Base-by-base conservation (phyloP, 2,888 invertebrate species). In the Hipparchia semele region DNA sequence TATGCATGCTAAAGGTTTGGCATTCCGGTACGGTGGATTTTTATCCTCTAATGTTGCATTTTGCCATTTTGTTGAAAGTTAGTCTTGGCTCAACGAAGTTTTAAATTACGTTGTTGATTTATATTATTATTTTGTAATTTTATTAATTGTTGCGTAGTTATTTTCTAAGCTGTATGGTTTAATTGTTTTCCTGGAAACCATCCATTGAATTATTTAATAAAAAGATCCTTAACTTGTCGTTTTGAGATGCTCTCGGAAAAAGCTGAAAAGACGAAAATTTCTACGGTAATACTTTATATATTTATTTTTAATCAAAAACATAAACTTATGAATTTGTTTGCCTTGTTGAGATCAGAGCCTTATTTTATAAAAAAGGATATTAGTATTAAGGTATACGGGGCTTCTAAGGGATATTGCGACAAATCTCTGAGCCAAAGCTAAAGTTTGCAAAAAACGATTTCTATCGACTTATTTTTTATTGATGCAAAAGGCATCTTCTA, bases 81-180 rank as follows among this genome's bases (percentile, higher is more conserved):
- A 76, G 79, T 80, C 79, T 75, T 73, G 77, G 77, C 83, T 69
- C 69, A 53, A 61, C 83, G 83, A 71, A 64, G 79, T 86, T 84
- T 81, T 83, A 85, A 86, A 83, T 59, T 76, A 77, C 70, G 78
- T 86, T 86, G 87, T 90, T 90, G 82, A 86, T 86, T 83, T 73
- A 73, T 68, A 84, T 87, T 86, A 84, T 85, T 86, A 70, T 74
- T 64, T 80, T 49, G 10, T 6, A 65, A 33, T 85, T 90, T 89
- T 88, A 88, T 87, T 80, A 72, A 81, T 88, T 89, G 90, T 91
- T 91, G 89, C 80, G 86, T 88, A 87, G 85, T 89, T 87, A 86
- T 83, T 78, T 80, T 60, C 46, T 51, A 60, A 68, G 59, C 59
- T 6, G 7, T 49, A 10, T 7, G 51, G 3, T 68, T 33, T 13